Evolutionary conservation across 2,888 invertebrate genomes (phyloP).

Genomic region (Melikaiella ostensackeni): DNA sequence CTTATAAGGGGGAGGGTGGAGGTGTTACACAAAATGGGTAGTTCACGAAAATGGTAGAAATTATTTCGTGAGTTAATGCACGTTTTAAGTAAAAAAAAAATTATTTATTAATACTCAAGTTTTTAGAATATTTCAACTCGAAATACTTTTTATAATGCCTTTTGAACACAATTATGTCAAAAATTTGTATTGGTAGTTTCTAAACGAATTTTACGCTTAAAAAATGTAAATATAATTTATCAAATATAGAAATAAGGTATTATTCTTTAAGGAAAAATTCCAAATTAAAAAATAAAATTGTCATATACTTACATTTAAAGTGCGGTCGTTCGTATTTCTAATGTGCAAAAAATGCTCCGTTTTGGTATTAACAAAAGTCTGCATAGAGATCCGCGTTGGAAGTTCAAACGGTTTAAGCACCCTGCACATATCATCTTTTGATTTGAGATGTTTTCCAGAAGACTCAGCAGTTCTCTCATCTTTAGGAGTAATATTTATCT

Average conservation of each 20-base stretch:
- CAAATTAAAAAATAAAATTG: neutral
- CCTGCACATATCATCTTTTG: neutral
- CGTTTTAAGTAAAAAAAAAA: slow-evolving; percentile 5
- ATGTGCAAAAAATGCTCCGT: neutral
- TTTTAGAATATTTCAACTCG: neutral
- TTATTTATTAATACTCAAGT: neutral
- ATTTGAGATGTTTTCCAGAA: neutral
- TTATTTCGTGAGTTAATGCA: too few species aligned
- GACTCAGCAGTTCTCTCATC: slow-evolving; percentile 19
- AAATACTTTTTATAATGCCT: too few species aligned
- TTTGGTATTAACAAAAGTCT: slow-evolving; percentile 1
- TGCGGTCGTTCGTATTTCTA: slow-evolving; percentile 2
- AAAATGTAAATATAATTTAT: too few species aligned
- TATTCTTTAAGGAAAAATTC: too few species aligned
- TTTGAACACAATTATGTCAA: too few species aligned
- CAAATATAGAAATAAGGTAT: too few species aligned
- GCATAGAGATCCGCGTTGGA: slow-evolving; percentile 1
- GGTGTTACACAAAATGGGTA: neutral
- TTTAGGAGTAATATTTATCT: slow-evolving; percentile 12
- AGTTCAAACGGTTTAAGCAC: slow-evolving; percentile 2
- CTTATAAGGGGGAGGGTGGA: too few species aligned
- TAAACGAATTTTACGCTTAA: too few species aligned
- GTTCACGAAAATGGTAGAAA: too few species aligned
- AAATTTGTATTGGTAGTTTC: too few species aligned
- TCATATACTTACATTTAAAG: slow-evolving; percentile 13